Evolutionary conservation across 2,113 vertebrate genomes (phyloP), one percentile per base, ranked within the genome.

Genomic region (Bubalus kerabau): DNA sequence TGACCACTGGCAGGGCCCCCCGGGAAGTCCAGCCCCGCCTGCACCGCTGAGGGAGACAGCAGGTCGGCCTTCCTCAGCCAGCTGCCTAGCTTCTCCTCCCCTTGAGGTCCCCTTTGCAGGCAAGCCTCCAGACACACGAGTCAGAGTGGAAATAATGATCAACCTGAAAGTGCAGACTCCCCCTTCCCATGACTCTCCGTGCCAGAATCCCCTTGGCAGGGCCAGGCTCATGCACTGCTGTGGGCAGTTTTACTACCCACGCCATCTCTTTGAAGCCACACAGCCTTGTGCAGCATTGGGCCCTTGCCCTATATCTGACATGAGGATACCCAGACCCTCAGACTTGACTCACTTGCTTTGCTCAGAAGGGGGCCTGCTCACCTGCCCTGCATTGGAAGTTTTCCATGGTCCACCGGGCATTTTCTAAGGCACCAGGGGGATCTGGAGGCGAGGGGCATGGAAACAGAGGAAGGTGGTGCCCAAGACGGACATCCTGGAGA

Each of bases 221-320:
- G 28, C 46, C 24, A 7, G 12, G 7, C 28, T 10, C 60, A 10
- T 1, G 4, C 32, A 13, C 50, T 21, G 3, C 14, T 46, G 5
- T 6, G 3, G 57, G n/a, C 71, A 43, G 10, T 12, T 56, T 17
- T 23, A 8, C 50, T 28, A 24, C 32, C 24, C 9, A 5, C 1
- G 5, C 13, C 40, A 24, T 57, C 43, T 87, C 74, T 92, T 57
- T 24, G 59, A 46, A 19, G 32, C 56, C 9, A 0, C 30, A 4
- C 6, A 13, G 76, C 28, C 43, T 46, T 10, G 59, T 0, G 0
- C 7, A n/a, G 21, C 0, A 0, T 0, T 0, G 54, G 60, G 17
- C 43, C 48, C 56, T 43, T 0, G 0, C 32, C 78, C 46, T 10
- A 1, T 5, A 7, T 26, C 48, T 2, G 12, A 19, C 26, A 2